phyloP scores from a whole-genome alignment of 1,140 invertebrate species.

The Matsumurasca onukii region DNA sequence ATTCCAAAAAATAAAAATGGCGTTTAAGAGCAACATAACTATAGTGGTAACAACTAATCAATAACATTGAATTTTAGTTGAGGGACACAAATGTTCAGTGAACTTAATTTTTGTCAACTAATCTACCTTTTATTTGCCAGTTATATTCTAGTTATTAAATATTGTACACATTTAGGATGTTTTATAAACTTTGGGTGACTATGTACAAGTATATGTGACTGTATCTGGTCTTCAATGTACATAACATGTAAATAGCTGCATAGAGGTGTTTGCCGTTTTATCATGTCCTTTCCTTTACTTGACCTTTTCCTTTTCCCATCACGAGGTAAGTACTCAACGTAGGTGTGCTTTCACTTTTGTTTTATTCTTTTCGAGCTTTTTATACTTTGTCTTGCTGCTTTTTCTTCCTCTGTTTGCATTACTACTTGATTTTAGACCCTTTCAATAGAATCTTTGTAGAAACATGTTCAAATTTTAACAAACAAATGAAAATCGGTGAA shows the following conservation, averaged over 20 bases:
- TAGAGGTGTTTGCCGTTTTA: conserved; percentile 1
- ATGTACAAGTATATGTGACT: too few relatives aligned
- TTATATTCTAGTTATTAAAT: too few relatives aligned
- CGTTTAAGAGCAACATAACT: too few relatives aligned
- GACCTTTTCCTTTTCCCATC: background rate
- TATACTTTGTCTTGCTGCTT: conserved; percentile 10
- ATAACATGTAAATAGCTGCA: background rate
- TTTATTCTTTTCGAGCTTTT: background rate
- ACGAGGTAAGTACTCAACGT: conserved; percentile 17
- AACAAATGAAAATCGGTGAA: background rate
- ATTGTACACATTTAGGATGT: too few relatives aligned
- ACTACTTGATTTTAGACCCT: too few relatives aligned
- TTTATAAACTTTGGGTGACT: too few relatives aligned
- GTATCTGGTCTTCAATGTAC: background rate
- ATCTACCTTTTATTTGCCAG: too few relatives aligned
- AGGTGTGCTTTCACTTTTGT: conserved; percentile 10
- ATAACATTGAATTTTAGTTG: too few relatives aligned
- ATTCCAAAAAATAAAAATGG: too few relatives aligned
- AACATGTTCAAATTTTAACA: background rate
- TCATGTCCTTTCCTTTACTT: background rate
- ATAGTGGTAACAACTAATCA: too few relatives aligned
- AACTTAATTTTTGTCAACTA: too few relatives aligned
- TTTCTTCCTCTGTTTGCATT: background rate
- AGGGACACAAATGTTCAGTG: too few relatives aligned
- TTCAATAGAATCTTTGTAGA: background rate